A percentile compares a stretch with the other conserved stretches of the same genome.
Conservation (phyloP, 2,797 vertebrate genomes). For the Anguilla megastoma region DNA sequence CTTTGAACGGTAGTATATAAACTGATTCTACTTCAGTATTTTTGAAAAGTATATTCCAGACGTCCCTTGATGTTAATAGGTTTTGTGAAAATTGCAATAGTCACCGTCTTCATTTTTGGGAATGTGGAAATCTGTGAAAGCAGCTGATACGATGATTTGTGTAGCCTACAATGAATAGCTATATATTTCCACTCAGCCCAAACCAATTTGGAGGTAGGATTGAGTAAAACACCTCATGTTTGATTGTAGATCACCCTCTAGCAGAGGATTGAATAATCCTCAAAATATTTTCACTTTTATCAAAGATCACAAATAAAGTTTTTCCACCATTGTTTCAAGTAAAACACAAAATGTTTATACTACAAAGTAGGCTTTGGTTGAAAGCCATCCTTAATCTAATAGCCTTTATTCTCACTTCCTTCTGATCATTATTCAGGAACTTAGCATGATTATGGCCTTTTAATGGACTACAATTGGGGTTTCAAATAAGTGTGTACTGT, state of each 20-base stretch:
- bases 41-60: neutral
- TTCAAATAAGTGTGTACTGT: conserved; percentile 5
- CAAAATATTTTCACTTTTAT: neutral
- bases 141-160: neutral
- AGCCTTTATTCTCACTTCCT: neutral
- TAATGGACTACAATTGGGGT: conserved; percentile 9
- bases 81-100: neutral
- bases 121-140: neutral
- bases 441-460: neutral
- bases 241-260: neutral
- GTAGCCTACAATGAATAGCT: neutral
- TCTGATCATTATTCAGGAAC: conserved; percentile 10
- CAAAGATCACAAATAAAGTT: neutral
- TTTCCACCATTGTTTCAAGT: neutral
- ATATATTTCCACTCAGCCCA: neutral
- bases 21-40: neutral
- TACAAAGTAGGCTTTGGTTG: neutral
- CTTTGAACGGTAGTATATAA: no score
- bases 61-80: neutral
- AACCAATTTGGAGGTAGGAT: neutral
- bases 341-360: no score
- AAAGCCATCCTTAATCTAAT: neutral
- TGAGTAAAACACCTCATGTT: neutral
- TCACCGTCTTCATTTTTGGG: neutral
- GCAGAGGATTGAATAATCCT: neutral